A percentile compares a stretch with the other conserved stretches of the same genome.
These are phyloP conservation scores for Chelonia mydas DNA, from an alignment of 2,797 vertebrate genomes.

Conservation along the genomic window DNA sequence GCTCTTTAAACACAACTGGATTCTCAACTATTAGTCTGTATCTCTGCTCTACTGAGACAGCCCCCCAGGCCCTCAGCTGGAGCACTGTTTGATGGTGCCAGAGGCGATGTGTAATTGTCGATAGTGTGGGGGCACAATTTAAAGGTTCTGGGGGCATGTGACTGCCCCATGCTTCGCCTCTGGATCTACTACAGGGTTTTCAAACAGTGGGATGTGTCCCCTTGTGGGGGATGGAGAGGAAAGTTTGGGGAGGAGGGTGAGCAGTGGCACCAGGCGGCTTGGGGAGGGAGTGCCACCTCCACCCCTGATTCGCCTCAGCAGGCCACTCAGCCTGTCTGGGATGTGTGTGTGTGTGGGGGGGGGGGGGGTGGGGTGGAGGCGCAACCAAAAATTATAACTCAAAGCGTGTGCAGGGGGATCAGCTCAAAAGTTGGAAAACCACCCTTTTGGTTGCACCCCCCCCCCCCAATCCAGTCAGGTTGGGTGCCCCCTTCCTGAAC, in stretches of 20 bases:
- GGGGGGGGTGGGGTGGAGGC: fast-evolving
- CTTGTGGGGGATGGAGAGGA: background rate
- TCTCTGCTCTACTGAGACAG: background rate
- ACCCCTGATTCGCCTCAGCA: too few relatives aligned
- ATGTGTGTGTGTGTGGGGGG: background rate
- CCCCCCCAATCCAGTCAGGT: too few relatives aligned
- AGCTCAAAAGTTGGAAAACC: background rate
- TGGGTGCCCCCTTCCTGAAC: background rate
- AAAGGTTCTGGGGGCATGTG: background rate
- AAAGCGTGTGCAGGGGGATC: fast-evolving
- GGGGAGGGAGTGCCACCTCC: background rate
- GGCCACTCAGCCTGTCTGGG: background rate
- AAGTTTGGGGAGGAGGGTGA: background rate
- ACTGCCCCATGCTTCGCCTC: background rate
- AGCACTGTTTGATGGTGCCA: background rate
- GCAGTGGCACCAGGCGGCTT: fast-evolving
- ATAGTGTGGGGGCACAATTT: background rate
- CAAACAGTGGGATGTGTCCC: background rate
- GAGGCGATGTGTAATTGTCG: background rate
- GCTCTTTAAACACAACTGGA: background rate
- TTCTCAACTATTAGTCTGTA: background rate
- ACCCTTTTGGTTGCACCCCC: background rate
- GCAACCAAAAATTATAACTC: background rate
- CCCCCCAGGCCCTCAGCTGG: background rate
- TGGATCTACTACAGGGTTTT: background rate